phyloP scores from a whole-genome alignment of 1,140 invertebrate genomes.

The Hyles euphorbiae region DNA sequence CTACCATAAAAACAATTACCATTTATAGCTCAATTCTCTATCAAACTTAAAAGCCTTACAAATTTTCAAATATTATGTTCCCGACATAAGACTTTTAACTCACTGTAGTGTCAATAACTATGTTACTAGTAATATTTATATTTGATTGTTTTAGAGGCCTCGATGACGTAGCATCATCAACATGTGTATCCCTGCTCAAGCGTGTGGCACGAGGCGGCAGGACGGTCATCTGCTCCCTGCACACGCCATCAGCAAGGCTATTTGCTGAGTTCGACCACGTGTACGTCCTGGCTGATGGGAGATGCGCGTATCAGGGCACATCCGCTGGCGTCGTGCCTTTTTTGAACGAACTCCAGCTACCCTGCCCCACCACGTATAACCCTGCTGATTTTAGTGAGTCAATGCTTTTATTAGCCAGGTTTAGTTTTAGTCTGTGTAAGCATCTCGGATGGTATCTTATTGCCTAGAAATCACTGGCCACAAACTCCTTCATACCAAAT shows the following conservation, averaged over 20 bases:
- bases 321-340: slow-evolving; percentile 82
- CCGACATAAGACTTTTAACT: no score
- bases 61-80: no score
- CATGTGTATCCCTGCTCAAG: slow-evolving; percentile 85
- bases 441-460: no score
- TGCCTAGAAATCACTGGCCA: no score
- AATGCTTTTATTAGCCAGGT: neutral
- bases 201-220: slow-evolving; percentile 86
- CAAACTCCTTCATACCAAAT: no score
- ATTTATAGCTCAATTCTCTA: no score
- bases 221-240: slow-evolving; percentile 93
- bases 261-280: slow-evolving; percentile 87
- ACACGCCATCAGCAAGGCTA: slow-evolving; percentile 90
- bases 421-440: no score
- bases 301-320: slow-evolving; percentile 85
- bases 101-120: no score
- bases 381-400: slow-evolving; percentile 88
- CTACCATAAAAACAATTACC: no score
- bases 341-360: slow-evolving; percentile 78
- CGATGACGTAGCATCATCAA: slow-evolving; percentile 85
- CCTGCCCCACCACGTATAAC: slow-evolving; percentile 86
- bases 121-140: neutral
- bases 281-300: slow-evolving; percentile 83
- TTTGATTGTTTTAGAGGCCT: slow-evolving; percentile 78
- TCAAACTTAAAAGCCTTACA: no score